phyloP scores from a whole-genome alignment of 2,888 invertebrate genomes.

The Drosophila incognita region DNA sequence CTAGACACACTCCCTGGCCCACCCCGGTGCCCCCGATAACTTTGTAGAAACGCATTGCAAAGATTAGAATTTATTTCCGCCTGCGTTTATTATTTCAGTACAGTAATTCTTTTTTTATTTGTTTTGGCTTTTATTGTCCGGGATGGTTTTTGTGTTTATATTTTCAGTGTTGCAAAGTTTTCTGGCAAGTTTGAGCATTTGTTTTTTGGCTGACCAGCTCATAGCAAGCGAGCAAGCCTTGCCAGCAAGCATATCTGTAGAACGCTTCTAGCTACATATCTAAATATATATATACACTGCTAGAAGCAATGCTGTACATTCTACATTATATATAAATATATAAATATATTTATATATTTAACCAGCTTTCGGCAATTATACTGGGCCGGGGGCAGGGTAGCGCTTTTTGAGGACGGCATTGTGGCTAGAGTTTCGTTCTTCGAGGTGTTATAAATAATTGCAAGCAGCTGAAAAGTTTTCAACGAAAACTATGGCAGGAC shows the following conservation, averaged over 20 bases:
- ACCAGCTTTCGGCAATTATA: slow-evolving; percentile 49
- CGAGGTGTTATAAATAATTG: slow-evolving; percentile 75
- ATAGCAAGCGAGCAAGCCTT: neutral
- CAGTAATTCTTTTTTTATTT: slow-evolving; percentile 6
- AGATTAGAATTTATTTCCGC: slow-evolving; percentile 62
- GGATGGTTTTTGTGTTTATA: slow-evolving; percentile 22
- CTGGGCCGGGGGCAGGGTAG: slow-evolving; percentile 2
- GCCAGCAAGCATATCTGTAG: slow-evolving; percentile 1
- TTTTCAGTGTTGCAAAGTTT: slow-evolving; percentile 47
- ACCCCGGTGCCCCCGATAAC: neutral
- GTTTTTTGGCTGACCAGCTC: slow-evolving; percentile 37
- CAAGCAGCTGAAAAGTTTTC: slow-evolving; percentile 68
- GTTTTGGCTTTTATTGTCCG: slow-evolving; percentile 13
- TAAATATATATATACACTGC: slow-evolving; percentile 1
- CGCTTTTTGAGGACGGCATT: neutral
- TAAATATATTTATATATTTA: slow-evolving; percentile 3
- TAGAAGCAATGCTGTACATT: slow-evolving; percentile 4
- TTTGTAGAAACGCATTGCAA: slow-evolving; percentile 38
- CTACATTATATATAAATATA: slow-evolving; percentile 25
- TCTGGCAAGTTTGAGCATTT: slow-evolving; percentile 42
- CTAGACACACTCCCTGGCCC: neutral
- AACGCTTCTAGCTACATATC: slow-evolving; percentile 35
- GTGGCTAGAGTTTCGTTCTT: slow-evolving; percentile 33
- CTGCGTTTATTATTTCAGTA: slow-evolving; percentile 22
- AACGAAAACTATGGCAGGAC: slow-evolving; percentile 52